phyloP scores from a whole-genome alignment of 1,140 invertebrate genomes.

The Listronotus oregonensis region DNA sequence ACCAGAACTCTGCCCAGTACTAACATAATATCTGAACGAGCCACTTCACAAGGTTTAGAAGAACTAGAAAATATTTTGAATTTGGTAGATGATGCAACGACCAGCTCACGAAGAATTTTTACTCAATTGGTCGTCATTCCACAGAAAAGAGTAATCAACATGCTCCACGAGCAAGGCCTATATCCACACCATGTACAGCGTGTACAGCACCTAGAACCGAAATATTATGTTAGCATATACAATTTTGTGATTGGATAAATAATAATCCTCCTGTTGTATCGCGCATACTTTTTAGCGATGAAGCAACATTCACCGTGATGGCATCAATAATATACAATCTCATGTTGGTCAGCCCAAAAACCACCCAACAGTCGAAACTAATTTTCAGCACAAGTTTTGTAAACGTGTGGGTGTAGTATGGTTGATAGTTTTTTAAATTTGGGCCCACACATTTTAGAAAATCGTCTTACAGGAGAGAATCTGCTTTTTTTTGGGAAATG shows the following conservation, averaged over 20 bases:
- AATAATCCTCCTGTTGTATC: constrained; percentile 4
- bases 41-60: neutral
- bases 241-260: constrained; percentile 12
- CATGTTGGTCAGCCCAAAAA: no score
- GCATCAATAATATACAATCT: no score
- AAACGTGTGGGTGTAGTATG: no score
- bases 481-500: no score
- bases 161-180: constrained; percentile 13
- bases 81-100: constrained; percentile 3
- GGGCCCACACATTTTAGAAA: no score
- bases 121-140: neutral
- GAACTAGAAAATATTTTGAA: constrained; percentile 7
- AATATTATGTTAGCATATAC: constrained; percentile 4
- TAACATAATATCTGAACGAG: constrained; percentile 9
- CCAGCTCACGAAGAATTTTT: neutral
- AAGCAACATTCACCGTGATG: no score
- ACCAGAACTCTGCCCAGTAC: neutral
- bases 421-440: no score
- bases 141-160: constrained; percentile 12
- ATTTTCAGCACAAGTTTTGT: no score
- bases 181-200: neutral
- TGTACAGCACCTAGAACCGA: constrained; percentile 1
- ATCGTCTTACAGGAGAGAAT: no score
- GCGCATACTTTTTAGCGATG: no score
- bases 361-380: no score